Percentiles rank a stretch among this genome's conserved stretches.
Conservation (phyloP, 2,113 vertebrate genomes). For the Apeltes quadracus region DNA sequence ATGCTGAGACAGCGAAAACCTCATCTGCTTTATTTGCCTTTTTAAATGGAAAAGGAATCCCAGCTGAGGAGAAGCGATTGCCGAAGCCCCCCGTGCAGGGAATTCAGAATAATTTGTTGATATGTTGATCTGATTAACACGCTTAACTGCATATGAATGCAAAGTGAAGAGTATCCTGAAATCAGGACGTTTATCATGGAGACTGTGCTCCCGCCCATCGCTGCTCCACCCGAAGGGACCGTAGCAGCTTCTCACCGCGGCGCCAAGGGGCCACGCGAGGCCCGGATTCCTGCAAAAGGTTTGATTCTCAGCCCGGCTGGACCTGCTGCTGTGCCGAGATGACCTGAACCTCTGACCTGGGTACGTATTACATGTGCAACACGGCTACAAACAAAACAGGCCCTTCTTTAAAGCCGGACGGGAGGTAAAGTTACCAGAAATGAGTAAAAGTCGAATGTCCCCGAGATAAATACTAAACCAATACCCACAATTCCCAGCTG, state of each 20-base stretch:
- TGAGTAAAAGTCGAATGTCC: not conserved
- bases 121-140: slow-evolving; percentile 41
- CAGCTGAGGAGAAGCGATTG: slow-evolving; percentile 28
- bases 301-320: not conserved
- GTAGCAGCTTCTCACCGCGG: not conserved
- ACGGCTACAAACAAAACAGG: not conserved
- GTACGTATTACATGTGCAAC: slow-evolving; percentile 51
- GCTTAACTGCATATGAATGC: slow-evolving; percentile 45
- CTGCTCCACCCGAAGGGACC: slow-evolving; percentile 26
- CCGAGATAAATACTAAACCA: not conserved
- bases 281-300: slow-evolving; percentile 1
- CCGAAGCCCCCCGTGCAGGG: slow-evolving; percentile 24
- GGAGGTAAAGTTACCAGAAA: not conserved
- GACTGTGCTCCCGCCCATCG: not conserved
- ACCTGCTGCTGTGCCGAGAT: slow-evolving; percentile 26
- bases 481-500: not conserved
- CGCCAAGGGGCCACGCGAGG: too few species aligned
- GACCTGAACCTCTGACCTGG: slow-evolving; percentile 3
- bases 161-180: slow-evolving; percentile 18
- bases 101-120: slow-evolving; percentile 34
- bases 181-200: slow-evolving; percentile 40
- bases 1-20: slow-evolving; percentile 20
- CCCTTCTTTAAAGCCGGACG: not conserved
- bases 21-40: slow-evolving; percentile 34
- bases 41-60: slow-evolving; percentile 58